phyloP scores from a whole-genome alignment of 92 coral and sea anemone species.

The Anthopleura xanthogrammica region DNA sequence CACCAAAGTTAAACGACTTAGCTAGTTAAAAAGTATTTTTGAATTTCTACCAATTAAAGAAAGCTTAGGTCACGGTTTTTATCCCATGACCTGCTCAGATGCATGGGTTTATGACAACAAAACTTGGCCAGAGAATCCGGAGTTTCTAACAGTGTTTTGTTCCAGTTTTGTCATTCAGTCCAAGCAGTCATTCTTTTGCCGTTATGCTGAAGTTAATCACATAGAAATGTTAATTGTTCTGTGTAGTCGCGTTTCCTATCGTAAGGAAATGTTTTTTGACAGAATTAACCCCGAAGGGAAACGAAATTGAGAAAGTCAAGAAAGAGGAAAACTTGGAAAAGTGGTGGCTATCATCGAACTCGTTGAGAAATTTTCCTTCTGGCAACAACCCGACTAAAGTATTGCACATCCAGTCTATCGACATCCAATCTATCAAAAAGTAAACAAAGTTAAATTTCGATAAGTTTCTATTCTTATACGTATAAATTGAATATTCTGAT shows the following conservation, averaged over 20 bases:
- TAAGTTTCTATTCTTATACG: background rate
- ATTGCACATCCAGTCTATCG: background rate
- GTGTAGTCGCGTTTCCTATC: constrained; percentile 12
- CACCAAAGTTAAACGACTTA: no score
- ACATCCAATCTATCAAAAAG: background rate
- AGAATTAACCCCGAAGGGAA: background rate
- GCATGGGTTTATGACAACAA: no score
- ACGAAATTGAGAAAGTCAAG: background rate
- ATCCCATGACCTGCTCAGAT: no score
- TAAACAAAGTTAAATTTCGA: constrained; percentile 7
- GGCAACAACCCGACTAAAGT: background rate
- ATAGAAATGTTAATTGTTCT: constrained; percentile 2
- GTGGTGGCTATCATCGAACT: no score
- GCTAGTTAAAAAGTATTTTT: no score
- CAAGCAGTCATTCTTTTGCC: background rate
- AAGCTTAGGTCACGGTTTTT: no score
- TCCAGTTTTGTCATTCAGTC: background rate
- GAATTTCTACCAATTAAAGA: no score
- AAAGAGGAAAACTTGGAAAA: background rate
- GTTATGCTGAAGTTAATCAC: constrained; percentile 6
- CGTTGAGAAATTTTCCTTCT: background rate
- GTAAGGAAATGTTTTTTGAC: constrained; percentile 1
- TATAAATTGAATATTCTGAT: background rate
- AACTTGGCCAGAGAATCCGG: no score
- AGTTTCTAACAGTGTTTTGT: no score